phyloP scores from a whole-genome alignment of 2,113 vertebrate genomes.

The Paedocypris sp. region DNA sequence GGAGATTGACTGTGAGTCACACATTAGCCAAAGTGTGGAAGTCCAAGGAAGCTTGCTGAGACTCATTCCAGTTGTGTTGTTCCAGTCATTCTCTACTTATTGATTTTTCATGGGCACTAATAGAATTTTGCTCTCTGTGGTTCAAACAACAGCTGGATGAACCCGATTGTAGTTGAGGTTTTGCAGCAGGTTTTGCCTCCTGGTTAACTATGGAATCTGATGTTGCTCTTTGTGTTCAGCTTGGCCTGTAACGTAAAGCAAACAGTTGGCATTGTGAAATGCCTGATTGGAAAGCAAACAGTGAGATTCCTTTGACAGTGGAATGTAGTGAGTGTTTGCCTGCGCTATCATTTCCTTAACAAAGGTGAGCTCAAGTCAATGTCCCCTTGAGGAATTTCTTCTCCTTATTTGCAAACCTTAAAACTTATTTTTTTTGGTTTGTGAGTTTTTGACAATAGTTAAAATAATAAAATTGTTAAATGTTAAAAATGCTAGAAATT shows the following conservation, averaged over 20 bases:
- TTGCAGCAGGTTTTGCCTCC: conserved; percentile 29
- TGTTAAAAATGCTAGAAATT: no score
- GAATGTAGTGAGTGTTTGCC: conserved; percentile 7
- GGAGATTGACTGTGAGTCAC: conserved; percentile 1
- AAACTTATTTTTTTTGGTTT: no score
- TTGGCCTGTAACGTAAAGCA: conserved; percentile 7
- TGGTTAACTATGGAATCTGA: conserved; percentile 5
- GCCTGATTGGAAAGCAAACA: conserved; percentile 41
- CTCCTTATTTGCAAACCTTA: not conserved
- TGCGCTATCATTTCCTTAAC: conserved; percentile 13
- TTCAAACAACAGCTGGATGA: conserved; percentile 47
- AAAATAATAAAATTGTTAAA: no score
- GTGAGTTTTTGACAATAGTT: no score
- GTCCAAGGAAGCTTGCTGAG: conserved; percentile 20
- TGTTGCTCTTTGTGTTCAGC: conserved; percentile 5
- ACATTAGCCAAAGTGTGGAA: conserved; percentile 11
- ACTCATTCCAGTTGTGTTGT: not conserved
- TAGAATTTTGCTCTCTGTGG: conserved; percentile 4
- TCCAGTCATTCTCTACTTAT: conserved; percentile 19
- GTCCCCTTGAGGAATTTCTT: no score
- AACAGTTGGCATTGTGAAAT: conserved; percentile 33
- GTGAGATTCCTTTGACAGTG: conserved; percentile 33
- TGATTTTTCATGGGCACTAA: conserved; percentile 25
- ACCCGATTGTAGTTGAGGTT: conserved; percentile 1
- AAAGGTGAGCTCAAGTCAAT: not conserved